Base-by-base conservation (phyloP, 1,140 invertebrate genomes). In the Ostrea denselamellosa region DNA sequence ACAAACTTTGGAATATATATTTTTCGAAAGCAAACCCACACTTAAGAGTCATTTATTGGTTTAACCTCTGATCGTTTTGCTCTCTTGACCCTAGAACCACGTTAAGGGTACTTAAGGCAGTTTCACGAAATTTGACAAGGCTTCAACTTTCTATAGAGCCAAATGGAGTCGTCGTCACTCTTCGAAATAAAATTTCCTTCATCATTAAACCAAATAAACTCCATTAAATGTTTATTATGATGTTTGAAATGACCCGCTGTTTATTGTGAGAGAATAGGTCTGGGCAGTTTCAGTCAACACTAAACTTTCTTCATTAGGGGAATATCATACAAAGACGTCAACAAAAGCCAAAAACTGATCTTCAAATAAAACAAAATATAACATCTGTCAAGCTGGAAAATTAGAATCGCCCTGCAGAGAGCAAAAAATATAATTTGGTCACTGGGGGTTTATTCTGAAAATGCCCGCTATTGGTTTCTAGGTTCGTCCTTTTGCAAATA, bases 341-440 rank as follows among this genome's bases (percentile, higher is more conserved):
- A 77, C 68, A 22, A 34, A 77, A 28, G 28, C 68, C 68, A 77
- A 77, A 34, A 25, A 77, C 7, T 71, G n/a, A 77, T 77, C 68
- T 77, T 25, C 68, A 77, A 77, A 77, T 77, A 77, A 77, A 77
- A 77, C 68, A 77, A 77, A 77, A 77, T 77, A 77, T 34, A 77
- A 77, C 68, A 77, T 77, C 68, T 77, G 68, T 77, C 68, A 77
- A 77, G 68, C 68, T 77, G 68, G 28, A 77, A 77, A 77, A 77
- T 77, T 1, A 77, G 68, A 77, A 12, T 25, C 28, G 12, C 28
- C 68, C 68, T 77, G 25, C 68, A 77, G 68, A n/a, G 58, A 28
- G 68, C 68, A 77, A 77, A 77, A 77, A 77, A 77, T 77, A 77
- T 77, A 77, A 77, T 77, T 77, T 77, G 68, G 68, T 77, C 68